Evolutionary conservation across 1,140 invertebrate species (phyloP).

Genomic region (Archivesica marissinica): DNA sequence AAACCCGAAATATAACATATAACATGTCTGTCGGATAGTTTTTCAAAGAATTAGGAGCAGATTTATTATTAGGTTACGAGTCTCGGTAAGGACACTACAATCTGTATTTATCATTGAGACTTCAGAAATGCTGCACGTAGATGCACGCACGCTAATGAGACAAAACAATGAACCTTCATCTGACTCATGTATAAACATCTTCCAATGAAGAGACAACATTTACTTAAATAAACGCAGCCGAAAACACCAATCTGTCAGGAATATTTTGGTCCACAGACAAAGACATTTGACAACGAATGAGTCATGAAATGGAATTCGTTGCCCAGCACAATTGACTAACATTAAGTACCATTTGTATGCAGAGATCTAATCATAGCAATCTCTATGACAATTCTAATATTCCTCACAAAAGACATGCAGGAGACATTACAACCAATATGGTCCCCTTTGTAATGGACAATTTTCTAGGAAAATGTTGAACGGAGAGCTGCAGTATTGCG

Average conservation of each 20-base stretch:
- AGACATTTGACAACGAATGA: constrained; percentile 11
- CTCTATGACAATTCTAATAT: not conserved
- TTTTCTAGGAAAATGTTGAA: not conserved
- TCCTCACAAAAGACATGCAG: constrained; percentile 16
- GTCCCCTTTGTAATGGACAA: constrained; percentile 16
- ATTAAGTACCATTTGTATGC: constrained; percentile 35
- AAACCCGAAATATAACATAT: too few relatives aligned
- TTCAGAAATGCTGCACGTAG: too few relatives aligned
- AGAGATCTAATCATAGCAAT: constrained; percentile 3
- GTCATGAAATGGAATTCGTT: constrained; percentile 29
- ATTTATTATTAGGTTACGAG: too few relatives aligned
- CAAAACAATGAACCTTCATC: too few relatives aligned
- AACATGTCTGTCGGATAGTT: too few relatives aligned
- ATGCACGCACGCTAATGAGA: too few relatives aligned
- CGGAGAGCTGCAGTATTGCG: not conserved
- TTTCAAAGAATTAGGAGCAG: too few relatives aligned
- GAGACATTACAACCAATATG: constrained; percentile 26
- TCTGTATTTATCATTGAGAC: too few relatives aligned
- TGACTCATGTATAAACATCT: too few relatives aligned
- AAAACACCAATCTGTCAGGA: not conserved
- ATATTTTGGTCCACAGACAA: constrained; percentile 8
- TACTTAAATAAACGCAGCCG: not conserved
- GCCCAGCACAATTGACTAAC: not conserved
- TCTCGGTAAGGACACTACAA: too few relatives aligned
- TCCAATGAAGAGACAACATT: too few relatives aligned